These are phyloP conservation scores for Cynocephalus volans DNA, from an alignment of 2,113 vertebrate species.

Conservation along the genomic window DNA sequence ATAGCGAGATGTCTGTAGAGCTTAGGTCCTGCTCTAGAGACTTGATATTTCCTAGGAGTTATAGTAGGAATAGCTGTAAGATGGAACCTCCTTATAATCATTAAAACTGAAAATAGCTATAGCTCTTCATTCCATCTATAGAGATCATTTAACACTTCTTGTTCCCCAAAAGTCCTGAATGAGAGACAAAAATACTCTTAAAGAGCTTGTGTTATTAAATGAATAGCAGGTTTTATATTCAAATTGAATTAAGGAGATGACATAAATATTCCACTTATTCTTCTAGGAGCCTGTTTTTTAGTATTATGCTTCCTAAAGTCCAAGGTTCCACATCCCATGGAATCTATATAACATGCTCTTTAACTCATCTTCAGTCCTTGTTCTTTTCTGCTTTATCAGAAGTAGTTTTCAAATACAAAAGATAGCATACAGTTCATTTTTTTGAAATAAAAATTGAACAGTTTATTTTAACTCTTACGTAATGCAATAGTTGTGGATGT, in stretches of 20 bases:
- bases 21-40: conserved; percentile 29
- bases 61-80: not conserved
- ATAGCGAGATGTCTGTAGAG: not conserved
- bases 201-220: conserved; percentile 40
- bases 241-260: conserved; percentile 41
- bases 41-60: not conserved
- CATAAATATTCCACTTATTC: not conserved
- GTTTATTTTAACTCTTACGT: not conserved
- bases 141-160: not conserved
- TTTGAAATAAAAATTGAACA: conserved; percentile 60
- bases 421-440: conserved; percentile 22
- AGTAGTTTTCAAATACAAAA: conserved; percentile 33
- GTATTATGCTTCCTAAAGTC: not conserved
- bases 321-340: not conserved
- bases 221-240: conserved; percentile 3
- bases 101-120: not conserved
- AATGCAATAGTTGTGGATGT: not conserved
- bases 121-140: not conserved
- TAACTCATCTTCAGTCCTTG: not conserved
- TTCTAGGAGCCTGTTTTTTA: conserved; percentile 15
- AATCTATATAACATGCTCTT: not conserved
- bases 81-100: not conserved
- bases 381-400: conserved; percentile 36
- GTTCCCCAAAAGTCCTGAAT: not conserved
- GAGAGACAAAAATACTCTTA: not conserved